phyloP scores from a whole-genome alignment of 64 coral and sea anemone species.

The Pocillopora verrucosa region DNA sequence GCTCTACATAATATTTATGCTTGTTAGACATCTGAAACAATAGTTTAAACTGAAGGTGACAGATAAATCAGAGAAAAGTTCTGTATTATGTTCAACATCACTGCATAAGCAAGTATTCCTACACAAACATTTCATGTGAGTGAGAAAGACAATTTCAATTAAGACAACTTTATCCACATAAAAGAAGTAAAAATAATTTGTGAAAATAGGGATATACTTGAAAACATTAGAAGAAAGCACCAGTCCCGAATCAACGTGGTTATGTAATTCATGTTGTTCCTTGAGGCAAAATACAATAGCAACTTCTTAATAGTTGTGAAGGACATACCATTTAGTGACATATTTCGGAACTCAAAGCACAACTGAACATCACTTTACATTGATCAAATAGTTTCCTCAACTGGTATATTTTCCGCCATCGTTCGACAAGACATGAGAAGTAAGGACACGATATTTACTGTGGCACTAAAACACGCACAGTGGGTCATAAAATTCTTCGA shows the following conservation, averaged over 20 bases:
- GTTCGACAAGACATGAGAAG: background rate
- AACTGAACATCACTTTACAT: background rate
- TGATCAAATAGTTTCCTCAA: background rate
- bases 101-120: background rate
- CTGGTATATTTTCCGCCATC: background rate
- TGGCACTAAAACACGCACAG: background rate
- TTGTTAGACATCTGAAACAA: too few relatives aligned
- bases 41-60: too few relatives aligned
- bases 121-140: background rate
- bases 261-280: conserved; percentile 29
- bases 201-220: background rate
- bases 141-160: background rate
- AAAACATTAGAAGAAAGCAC: conserved; percentile 7
- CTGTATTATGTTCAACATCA: too few relatives aligned
- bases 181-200: background rate
- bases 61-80: too few relatives aligned
- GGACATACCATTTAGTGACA: background rate
- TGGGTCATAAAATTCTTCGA: conserved; percentile 1
- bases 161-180: background rate
- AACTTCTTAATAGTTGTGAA: background rate
- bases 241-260: background rate
- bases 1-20: too few relatives aligned
- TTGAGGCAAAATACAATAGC: conserved; percentile 10
- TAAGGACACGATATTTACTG: background rate
- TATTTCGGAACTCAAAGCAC: background rate